Evolutionary conservation across 2,888 invertebrate genomes (phyloP), one percentile per base, ranked within the genome.

Genomic region (Ophioninae sp.): DNA sequence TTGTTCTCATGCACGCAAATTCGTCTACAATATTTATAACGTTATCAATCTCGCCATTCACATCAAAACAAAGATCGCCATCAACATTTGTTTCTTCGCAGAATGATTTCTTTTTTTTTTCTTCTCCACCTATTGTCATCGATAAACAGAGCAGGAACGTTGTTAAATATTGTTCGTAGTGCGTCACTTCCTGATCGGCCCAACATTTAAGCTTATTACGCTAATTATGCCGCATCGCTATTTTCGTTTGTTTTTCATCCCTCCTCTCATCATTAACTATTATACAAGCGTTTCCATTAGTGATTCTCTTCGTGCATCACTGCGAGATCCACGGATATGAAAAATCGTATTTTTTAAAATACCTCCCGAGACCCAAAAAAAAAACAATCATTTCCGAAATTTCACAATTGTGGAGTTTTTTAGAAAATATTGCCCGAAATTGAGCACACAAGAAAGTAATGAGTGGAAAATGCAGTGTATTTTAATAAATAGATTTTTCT

Each of bases 211-310:
- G 73, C 73, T 78, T 30, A 50, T 13, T 6, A 57, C 56, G 57
- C 39, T 64, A 78, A 65, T 20, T 39, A 65, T 6, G 57, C 23
- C 39, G 1, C 30, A 30, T 67, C 37, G 62, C 72, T 70, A 76
- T 61, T 44, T 61, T 74, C 50, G n/a, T 70, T 20, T 30, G 30
- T 30, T 30, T 2, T 59, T 64, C 20, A 17, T 50, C 23, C n/a
- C 64, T 37, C 17, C 17, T 68, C n/a, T 10, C 20, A 30, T 57
- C 20, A 23, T 23, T 39, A 41, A 70, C 76, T 61, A 65, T 70
- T 17, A 37, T 75, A 82, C 70, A 76, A 82, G 65, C 41, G 56
- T 57, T 41, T 61, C 59, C 62, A 79, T 76, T n/a, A 59, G 20
- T 44, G 21, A 65, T 23, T 44, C 37, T 30, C 20, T 21, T 59